Evolutionary conservation across 2,113 vertebrate species (phyloP).

Genomic region (Blennius ocellaris): DNA sequence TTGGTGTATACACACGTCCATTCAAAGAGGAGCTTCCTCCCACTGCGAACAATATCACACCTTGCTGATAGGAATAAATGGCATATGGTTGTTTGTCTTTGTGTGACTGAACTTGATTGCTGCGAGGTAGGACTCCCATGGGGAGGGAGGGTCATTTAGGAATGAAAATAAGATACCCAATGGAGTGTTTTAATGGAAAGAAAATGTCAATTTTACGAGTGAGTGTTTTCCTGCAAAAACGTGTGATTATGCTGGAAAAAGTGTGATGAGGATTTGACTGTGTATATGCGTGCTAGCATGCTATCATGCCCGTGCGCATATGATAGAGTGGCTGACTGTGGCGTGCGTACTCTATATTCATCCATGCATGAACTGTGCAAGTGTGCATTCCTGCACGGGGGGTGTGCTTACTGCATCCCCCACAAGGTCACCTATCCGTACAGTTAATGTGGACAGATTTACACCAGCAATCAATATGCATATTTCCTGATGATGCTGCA

Average conservation of each 20-base stretch:
- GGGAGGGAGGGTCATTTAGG: constrained; percentile 58
- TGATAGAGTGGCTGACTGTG: constrained; percentile 20
- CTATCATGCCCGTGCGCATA: constrained; percentile 12
- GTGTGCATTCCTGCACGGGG: constrained; percentile 35
- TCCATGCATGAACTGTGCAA: constrained; percentile 49
- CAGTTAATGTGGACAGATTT: constrained; percentile 68
- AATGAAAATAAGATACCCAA: constrained; percentile 73
- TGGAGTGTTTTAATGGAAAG: constrained; percentile 75
- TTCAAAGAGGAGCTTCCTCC: constrained; percentile 19
- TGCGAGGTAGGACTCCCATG: constrained; percentile 48
- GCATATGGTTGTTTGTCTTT: constrained; percentile 58
- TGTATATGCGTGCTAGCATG: neutral
- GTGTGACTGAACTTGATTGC: constrained; percentile 54
- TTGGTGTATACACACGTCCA: neutral
- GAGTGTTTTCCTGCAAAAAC: constrained; percentile 57
- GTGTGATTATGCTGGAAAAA: constrained; percentile 60
- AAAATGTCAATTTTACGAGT: constrained; percentile 71
- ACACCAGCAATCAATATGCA: constrained; percentile 70
- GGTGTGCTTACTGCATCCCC: constrained; percentile 47
- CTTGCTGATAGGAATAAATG: constrained; percentile 67
- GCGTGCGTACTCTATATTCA: constrained; percentile 24
- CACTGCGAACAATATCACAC: constrained; percentile 51
- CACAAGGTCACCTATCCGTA: constrained; percentile 77
- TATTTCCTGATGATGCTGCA: constrained; percentile 72
- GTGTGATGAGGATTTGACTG: constrained; percentile 37